Evolutionary conservation across 2,888 invertebrate genomes (phyloP).

Genomic region (Tanytarsus gracilentus): DNA sequence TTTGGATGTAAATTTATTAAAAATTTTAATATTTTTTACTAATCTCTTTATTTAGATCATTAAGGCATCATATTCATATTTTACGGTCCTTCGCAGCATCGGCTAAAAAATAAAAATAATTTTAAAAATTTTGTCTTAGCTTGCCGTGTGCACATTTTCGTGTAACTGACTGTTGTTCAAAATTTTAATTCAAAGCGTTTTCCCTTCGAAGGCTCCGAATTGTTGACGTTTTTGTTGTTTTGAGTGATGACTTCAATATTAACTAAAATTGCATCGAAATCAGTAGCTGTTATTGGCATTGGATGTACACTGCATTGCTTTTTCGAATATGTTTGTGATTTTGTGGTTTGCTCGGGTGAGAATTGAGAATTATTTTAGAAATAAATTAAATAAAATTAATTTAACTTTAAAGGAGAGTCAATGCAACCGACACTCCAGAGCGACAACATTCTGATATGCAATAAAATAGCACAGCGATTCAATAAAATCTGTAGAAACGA

Average conservation of each 20-base stretch:
- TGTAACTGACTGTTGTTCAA: too few relatives aligned
- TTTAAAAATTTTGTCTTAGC: too few relatives aligned
- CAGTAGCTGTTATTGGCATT: background rate
- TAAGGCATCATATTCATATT: background rate
- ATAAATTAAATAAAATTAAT: background rate
- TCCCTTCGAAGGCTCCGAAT: too few relatives aligned
- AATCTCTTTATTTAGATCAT: background rate
- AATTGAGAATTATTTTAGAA: background rate
- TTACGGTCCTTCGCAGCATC: background rate
- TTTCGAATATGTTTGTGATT: conserved; percentile 22
- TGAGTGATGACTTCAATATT: background rate
- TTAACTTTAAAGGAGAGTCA: conserved; percentile 5
- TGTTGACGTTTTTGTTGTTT: too few relatives aligned
- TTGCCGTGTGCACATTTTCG: too few relatives aligned
- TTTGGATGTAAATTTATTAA: background rate
- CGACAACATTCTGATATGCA: conserved; percentile 14
- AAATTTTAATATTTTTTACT: background rate
- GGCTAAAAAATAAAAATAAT: too few relatives aligned
- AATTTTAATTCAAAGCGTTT: too few relatives aligned
- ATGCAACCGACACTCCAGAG: conserved; percentile 14
- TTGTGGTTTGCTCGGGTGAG: conserved; percentile 18
- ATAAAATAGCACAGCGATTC: background rate
- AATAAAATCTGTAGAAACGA: conserved; percentile 1
- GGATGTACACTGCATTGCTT: conserved; percentile 19
- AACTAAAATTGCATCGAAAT: background rate